A percentile compares a stretch with the other conserved stretches of the same genome.
Evolutionary conservation across 2,113 vertebrate species (phyloP).

Genomic region (Cyanoderma ruficeps): DNA sequence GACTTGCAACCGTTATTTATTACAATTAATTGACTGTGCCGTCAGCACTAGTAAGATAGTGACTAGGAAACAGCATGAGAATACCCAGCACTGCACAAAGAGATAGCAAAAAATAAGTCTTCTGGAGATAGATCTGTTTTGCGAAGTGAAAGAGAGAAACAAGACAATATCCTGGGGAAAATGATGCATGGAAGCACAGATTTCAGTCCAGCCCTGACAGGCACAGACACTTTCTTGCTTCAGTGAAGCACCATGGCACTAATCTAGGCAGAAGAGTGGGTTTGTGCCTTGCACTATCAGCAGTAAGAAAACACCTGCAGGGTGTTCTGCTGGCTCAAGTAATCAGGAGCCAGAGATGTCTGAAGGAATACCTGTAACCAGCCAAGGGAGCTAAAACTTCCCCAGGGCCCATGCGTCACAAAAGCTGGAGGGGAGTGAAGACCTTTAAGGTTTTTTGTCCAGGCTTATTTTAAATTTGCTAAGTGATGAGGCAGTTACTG

Average conservation of each 20-base stretch:
- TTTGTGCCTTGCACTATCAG: not conserved
- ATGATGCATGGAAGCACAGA: not conserved
- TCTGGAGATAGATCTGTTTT: not conserved
- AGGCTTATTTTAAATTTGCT: not conserved
- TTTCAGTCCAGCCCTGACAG: not conserved
- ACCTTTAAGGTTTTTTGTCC: constrained; percentile 13
- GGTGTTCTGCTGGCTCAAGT: not conserved
- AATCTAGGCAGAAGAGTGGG: not conserved
- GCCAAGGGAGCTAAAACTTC: not conserved
- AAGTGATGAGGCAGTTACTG: not conserved
- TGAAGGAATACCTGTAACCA: not conserved
- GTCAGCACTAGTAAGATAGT: not conserved
- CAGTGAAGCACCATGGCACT: not conserved
- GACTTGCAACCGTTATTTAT: not conserved
- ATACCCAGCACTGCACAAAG: not conserved
- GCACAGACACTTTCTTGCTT: not conserved
- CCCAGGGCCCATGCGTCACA: not conserved
- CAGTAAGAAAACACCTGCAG: not conserved
- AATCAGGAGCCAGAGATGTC: not conserved
- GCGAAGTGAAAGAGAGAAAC: not conserved
- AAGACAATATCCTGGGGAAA: not conserved
- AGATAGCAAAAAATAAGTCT: not conserved
- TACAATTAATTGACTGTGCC: not conserved
- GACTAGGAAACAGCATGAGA: not conserved
- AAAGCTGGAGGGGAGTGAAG: not conserved